Evolutionary conservation across 2,113 vertebrate genomes (phyloP).

Genomic region (Dicerorhinus sumatrensis): DNA sequence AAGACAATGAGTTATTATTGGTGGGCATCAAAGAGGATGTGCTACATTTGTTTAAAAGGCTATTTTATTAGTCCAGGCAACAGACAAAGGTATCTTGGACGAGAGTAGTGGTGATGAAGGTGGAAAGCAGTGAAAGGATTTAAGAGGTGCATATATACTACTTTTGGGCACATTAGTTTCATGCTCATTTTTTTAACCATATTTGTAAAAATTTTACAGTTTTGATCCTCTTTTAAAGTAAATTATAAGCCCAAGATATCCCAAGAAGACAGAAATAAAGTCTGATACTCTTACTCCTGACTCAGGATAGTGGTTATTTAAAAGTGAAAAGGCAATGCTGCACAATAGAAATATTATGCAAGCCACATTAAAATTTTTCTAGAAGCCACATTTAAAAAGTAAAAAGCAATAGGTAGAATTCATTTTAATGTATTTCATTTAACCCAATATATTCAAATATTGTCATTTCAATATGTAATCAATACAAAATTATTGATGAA

Average conservation of each 20-base stretch:
- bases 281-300: neutral
- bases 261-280: neutral
- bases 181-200: slow-evolving; percentile 26
- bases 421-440: neutral
- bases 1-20: neutral
- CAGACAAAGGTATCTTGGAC: neutral
- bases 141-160: neutral
- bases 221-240: neutral
- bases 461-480: neutral
- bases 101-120: neutral
- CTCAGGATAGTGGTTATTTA: neutral
- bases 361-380: neutral
- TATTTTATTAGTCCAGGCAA: neutral
- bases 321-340: neutral
- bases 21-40: neutral
- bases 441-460: neutral
- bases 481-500: neutral
- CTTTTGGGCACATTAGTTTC: neutral
- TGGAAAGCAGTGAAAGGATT: neutral
- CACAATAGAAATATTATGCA: neutral
- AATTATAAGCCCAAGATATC: neutral
- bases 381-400: neutral
- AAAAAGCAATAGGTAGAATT: slow-evolving; percentile 14
- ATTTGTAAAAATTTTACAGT: neutral
- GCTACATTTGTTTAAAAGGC: neutral